A percentile compares a stretch with the other conserved stretches of the same genome.
phyloP scores from a whole-genome alignment of 2,888 invertebrate species.

The Tetranychus truncatus region DNA sequence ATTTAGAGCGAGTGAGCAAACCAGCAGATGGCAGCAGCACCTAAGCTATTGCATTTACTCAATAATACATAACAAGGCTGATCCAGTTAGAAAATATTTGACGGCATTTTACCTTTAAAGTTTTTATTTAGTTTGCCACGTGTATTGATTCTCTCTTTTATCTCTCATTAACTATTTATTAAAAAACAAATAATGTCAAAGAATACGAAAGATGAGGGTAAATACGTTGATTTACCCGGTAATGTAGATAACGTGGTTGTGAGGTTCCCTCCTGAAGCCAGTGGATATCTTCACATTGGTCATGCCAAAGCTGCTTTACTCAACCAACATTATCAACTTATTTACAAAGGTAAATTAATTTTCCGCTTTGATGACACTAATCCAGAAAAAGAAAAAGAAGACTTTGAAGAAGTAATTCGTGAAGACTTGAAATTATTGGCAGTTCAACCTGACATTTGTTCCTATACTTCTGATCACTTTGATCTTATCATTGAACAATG shows the following conservation, averaged over 20 bases:
- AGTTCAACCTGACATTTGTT: conserved; percentile 75
- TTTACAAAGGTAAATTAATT: conserved; percentile 78
- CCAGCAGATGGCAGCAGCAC: no score
- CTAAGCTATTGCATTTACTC: no score
- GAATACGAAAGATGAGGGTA: conserved; percentile 19
- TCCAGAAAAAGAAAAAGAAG: conserved; percentile 90
- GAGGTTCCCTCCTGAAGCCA: conserved; percentile 97
- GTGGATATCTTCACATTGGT: conserved; percentile 91
- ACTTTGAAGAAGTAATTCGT: conserved; percentile 83
- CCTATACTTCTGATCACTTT: conserved; percentile 92
- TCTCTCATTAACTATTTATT: neutral
- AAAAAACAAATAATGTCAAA: neutral
- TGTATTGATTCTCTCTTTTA: neutral
- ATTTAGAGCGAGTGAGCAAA: no score
- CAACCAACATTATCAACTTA: conserved; percentile 87
- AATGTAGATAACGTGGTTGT: conserved; percentile 96
- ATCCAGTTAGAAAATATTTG: no score
- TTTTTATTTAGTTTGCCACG: neutral
- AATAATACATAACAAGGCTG: no score
- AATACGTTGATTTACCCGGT: conserved; percentile 62
- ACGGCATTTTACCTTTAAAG: neutral
- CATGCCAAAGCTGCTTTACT: conserved; percentile 96
- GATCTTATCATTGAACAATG: conserved; percentile 73
- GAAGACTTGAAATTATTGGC: conserved; percentile 78
- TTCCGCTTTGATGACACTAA: conserved; percentile 99